Base-by-base conservation (phyloP, 2,113 vertebrate genomes). In the Anarhynchus alexandrinus region DNA sequence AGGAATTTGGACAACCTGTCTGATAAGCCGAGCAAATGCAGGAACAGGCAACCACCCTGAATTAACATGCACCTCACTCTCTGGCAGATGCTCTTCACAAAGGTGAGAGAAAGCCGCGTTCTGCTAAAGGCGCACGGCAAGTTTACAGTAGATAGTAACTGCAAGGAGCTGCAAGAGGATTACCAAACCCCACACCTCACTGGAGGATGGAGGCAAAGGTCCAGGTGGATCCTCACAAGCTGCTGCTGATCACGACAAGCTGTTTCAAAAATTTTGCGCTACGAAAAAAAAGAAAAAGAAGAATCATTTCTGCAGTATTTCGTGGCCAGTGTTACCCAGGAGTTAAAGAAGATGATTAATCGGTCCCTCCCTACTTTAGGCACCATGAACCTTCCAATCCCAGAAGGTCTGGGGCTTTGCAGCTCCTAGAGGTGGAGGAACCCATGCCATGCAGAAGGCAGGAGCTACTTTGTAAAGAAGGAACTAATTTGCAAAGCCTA, bases 101-200 rank as follows among this genome's bases (percentile, higher is more conserved):
- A 25, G 93, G 36, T 26, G 61, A 40, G 61, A 42, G 79, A 11
- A 49, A 70, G 26, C 55, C 79, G 11, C 2, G 52, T 11, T 10
- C n/a, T 61, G 69, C 69, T 12, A 17, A 34, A 17, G 69, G 65
- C 0, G 0, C 57, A 3, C 4, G 22, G 20, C 11, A 8, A 9
- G 42, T 16, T 42, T 14, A 20, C 2, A 3, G 58, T 4, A 34
- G 32, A 10, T 1, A 16, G 66, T 6, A 25, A 22, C 36, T 12
- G 42, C 26, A 32, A 14, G 55, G 36, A 64, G 43, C 62, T 71
- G 69, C 51, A 12, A 14, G 79, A 55, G 30, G 40, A 32, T 30
- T 7, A 9, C 51, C 80, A 43, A 52, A 40, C 2, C 77, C 32
- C 49, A 13, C 42, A 29, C n/a, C 70, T 20, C 10, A 4, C 17